Evolutionary conservation across 2,888 invertebrate genomes (phyloP), one percentile per base, ranked within the genome.

Genomic region (Tricholauxania praeusta): DNA sequence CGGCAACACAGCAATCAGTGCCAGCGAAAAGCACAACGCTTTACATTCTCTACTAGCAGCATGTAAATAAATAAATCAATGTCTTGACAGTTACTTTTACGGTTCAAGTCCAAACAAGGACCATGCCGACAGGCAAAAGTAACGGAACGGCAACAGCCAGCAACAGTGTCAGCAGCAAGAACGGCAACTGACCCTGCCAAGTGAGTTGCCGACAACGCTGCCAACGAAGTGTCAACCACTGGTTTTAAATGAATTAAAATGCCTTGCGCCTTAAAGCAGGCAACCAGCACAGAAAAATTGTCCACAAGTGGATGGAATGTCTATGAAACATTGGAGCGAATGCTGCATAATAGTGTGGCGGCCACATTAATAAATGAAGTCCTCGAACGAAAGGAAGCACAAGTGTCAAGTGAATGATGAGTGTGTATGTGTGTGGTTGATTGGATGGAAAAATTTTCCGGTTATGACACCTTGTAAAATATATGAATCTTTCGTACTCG

Each of bases 231-330:
- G 68, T 55, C 72, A 68, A 22, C 22, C 53, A 68, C 19, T 63
- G 68, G 39, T 51, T 63, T 72, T 69, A 73, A 73, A 70, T 70
- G 69, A 73, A 73, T 73, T 65, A 65, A 70, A 53, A 53, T 51
- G 59, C 62, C 70, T 73, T 65, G 70, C 70, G 73, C 73, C 73
- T 69, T 52, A 51, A 63, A 48, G 67, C 47, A 73, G 48, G 70
- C 70, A 14, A 67, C 62, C 47, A n/a, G 57, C 7, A 39, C 5
- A 39, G 39, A 32, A 12, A 39, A 0, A 12, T 15, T 32, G 4
- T 32, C 60, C 60, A 60, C 12, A 32, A 28, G 39, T 12, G 39
- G 28, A 28, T 60, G 60, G 60, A 3, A 28, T 60, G 22, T 53
- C 19, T 32, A 53, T 53, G 32, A 53, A 66, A 32, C 32, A 32